These are phyloP conservation scores for Monochamus saltuarius DNA, from an alignment of 1,140 invertebrate genomes.

Conservation along the genomic window DNA sequence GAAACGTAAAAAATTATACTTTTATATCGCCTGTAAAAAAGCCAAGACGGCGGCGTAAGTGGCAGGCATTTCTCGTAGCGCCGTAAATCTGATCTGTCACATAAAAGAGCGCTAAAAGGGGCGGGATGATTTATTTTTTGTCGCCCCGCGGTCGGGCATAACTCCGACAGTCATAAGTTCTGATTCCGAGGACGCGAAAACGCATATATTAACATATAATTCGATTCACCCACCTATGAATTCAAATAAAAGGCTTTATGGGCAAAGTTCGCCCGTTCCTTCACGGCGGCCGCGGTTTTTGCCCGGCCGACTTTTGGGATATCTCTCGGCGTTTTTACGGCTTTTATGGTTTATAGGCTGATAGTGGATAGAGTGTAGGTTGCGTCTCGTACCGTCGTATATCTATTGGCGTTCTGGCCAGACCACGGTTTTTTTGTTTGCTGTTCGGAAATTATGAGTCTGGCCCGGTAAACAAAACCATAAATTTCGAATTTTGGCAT, in stretches of 20 bases:
- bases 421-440: no score
- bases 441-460: no score
- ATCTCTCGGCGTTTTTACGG: background rate
- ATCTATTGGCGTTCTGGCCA: no score
- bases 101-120: conserved; percentile 15
- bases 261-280: conserved; percentile 3
- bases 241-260: conserved; percentile 20
- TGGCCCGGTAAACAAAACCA: no score
- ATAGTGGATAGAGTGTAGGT: no score
- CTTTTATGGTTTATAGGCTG: background rate
- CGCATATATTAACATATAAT: conserved; percentile 21
- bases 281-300: background rate
- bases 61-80: conserved; percentile 5
- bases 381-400: no score
- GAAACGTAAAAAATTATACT: no score
- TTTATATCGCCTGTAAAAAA: no score
- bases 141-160: background rate
- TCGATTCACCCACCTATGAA: conserved; percentile 15
- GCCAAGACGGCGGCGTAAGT: background rate
- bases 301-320: background rate
- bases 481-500: no score
- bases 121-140: conserved; percentile 15
- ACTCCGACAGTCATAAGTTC: conserved; percentile 13
- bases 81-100: conserved; percentile 15
- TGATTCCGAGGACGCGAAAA: conserved; percentile 8